phyloP scores from a whole-genome alignment of 2,888 invertebrate genomes.

The Oligia strigilis region DNA sequence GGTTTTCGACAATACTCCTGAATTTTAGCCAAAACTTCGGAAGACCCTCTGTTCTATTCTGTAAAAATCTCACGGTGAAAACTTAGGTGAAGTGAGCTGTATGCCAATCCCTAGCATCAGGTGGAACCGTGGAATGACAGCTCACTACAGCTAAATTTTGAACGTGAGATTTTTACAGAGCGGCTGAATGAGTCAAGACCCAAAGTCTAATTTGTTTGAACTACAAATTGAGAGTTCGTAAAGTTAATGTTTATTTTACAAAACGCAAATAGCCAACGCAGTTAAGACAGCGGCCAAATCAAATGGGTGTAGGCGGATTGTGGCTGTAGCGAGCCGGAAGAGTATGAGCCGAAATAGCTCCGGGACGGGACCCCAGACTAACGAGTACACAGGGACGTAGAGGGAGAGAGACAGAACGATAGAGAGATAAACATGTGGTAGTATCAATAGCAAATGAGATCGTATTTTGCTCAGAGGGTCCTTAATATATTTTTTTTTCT shows the following conservation, averaged over 20 bases:
- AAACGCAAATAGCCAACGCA: conserved; percentile 15
- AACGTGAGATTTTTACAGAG: not conserved
- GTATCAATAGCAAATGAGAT: conserved; percentile 4
- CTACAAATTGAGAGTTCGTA: conserved; percentile 11
- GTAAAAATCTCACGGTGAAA: not conserved
- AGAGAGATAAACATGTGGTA: conserved; percentile 5
- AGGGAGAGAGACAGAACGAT: conserved; percentile 13
- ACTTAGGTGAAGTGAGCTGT: not conserved
- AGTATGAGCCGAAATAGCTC: conserved; percentile 28
- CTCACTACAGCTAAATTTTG: not conserved
- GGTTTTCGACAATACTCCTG: not conserved
- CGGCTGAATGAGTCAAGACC: too few relatives aligned
- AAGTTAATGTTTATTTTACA: conserved; percentile 15
- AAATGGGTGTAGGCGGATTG: not conserved
- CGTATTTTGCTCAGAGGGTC: not conserved
- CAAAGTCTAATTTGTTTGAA: not conserved
- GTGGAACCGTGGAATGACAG: not conserved
- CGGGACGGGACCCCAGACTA: conserved; percentile 38
- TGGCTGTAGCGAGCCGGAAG: conserved; percentile 31
- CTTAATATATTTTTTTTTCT: not conserved
- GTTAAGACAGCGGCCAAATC: conserved; percentile 14
- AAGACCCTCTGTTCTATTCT: not conserved
- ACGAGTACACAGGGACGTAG: not conserved
- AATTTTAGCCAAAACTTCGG: not conserved
- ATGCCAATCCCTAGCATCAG: not conserved